phyloP scores from a whole-genome alignment of 2,113 vertebrate genomes.

The Petrocephalus microphthalmus region DNA sequence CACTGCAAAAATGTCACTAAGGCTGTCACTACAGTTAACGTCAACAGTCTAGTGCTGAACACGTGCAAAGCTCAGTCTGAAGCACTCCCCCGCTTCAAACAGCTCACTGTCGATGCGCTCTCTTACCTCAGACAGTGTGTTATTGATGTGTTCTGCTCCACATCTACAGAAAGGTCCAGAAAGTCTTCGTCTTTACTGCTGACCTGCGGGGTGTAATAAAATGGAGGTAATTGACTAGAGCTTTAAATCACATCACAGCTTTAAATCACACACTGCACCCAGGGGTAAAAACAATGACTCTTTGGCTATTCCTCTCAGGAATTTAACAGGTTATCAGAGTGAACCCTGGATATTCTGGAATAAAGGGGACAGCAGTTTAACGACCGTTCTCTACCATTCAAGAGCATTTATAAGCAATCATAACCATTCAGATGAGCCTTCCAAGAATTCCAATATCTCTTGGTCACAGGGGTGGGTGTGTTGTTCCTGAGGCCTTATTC shows the following conservation, averaged over 20 bases:
- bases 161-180: slow-evolving; percentile 94
- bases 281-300: not conserved
- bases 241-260: slow-evolving; percentile 3
- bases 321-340: not conserved
- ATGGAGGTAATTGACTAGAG: not conserved
- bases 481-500: not conserved
- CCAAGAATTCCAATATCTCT: not conserved
- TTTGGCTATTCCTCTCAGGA: not conserved
- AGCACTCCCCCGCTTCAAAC: not conserved
- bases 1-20: not conserved
- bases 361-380: not conserved
- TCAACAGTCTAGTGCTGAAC: not conserved
- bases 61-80: not conserved
- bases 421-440: not conserved
- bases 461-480: not conserved
- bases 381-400: no score
- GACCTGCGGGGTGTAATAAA: slow-evolving; percentile 65
- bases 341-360: not conserved
- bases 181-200: slow-evolving; percentile 99
- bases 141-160: slow-evolving; percentile 96
- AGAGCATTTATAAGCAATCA: not conserved
- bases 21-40: not conserved
- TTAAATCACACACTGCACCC: not conserved
- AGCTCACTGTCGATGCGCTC: not conserved
- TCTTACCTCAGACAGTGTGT: slow-evolving; percentile 93